phyloP scores from a whole-genome alignment of 2,797 vertebrate genomes.

The Sus cebifrons region DNA sequence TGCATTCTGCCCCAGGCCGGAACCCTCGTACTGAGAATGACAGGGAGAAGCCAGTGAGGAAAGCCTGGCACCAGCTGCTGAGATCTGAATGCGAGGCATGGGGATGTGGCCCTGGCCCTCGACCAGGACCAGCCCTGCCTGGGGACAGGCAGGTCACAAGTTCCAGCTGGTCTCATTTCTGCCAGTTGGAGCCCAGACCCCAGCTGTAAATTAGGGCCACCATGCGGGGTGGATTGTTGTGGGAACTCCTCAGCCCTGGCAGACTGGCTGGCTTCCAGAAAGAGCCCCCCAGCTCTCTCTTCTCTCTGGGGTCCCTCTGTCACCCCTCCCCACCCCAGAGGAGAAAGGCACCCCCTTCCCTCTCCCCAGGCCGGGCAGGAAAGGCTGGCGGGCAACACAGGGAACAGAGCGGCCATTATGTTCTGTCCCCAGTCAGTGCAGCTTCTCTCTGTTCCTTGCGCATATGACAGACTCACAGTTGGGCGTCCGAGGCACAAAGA shows the following conservation, averaged over 20 bases:
- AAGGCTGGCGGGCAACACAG: background rate
- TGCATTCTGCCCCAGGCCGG: background rate
- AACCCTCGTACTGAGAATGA: background rate
- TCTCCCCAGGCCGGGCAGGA: background rate
- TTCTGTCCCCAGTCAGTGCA: background rate
- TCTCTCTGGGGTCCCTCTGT: background rate
- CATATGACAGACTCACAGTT: slow-evolving; percentile 25
- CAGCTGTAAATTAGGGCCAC: slow-evolving; percentile 44
- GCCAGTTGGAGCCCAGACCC: slow-evolving; percentile 52
- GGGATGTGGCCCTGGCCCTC: background rate
- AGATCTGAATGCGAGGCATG: background rate
- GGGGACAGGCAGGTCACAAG: slow-evolving; percentile 11
- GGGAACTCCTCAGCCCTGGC: background rate
- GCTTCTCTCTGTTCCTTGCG: slow-evolving; percentile 23
- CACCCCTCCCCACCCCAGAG: background rate
- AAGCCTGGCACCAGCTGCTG: background rate
- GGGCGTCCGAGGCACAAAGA: slow-evolving; percentile 73
- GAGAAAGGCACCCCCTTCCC: background rate
- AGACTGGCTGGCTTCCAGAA: slow-evolving; percentile 2
- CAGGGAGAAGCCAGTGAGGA: background rate
- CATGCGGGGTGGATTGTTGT: background rate
- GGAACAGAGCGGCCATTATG: slow-evolving; percentile 77
- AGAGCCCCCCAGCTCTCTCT: background rate
- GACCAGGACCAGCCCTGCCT: background rate
- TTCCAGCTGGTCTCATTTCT: slow-evolving; percentile 39